These are phyloP conservation scores for Brachionus koreanus DNA, from an alignment of 1,140 invertebrate species.

Conservation along the genomic window DNA sequence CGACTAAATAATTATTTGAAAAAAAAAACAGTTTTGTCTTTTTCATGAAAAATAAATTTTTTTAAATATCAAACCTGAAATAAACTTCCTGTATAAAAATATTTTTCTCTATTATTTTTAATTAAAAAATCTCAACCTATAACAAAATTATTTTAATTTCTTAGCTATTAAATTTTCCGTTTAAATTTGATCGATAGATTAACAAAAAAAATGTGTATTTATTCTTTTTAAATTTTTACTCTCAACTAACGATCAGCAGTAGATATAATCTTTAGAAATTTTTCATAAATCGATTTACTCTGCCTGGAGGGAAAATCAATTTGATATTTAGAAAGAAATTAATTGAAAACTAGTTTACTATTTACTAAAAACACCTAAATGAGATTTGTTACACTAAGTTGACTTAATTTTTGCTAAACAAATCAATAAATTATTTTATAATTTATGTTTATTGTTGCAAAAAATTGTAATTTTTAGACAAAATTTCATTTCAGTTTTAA, in stretches of 20 bases:
- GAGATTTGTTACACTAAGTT: not conserved
- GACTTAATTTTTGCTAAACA: not conserved
- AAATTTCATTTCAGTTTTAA: not conserved
- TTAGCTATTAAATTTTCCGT: no score
- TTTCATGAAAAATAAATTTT: not conserved
- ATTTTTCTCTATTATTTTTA: not conserved
- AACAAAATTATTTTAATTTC: no score
- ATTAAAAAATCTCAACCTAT: no score
- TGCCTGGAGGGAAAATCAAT: no score
- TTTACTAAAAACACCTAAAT: not conserved
- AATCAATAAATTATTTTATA: conserved; percentile 2
- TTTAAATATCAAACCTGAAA: no score
- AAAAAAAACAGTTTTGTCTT: not conserved
- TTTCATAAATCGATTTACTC: no score
- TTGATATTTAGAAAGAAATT: not conserved
- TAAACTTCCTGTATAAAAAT: not conserved
- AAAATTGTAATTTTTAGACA: not conserved
- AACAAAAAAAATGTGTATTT: no score
- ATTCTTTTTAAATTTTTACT: no score
- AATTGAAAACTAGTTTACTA: not conserved
- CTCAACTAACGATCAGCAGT: no score
- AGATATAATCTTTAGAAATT: no score
- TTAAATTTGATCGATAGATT: no score
- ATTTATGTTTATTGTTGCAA: not conserved
- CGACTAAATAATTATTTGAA: not conserved